Conservation (phyloP, 2,797 vertebrate genomes). For the Sciurus carolinensis region DNA sequence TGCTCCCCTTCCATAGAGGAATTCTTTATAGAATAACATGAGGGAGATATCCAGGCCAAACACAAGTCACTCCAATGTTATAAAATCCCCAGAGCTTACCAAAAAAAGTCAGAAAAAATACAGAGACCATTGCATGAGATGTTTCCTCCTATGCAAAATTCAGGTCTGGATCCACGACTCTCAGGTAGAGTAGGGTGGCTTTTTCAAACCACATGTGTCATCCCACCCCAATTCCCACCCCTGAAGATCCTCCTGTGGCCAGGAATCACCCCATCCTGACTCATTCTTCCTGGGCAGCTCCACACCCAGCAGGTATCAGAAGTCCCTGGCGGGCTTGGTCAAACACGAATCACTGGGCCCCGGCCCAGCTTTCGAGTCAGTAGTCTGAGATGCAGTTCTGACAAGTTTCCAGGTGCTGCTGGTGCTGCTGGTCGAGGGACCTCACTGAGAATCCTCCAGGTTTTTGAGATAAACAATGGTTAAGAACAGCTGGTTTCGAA, state of each 20-base stretch:
- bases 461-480: not conserved
- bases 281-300: not conserved
- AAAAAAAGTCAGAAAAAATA: not conserved
- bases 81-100: not conserved
- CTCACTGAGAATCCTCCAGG: not conserved
- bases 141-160: not conserved
- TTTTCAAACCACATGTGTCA: not conserved
- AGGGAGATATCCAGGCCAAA: not conserved
- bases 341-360: not conserved
- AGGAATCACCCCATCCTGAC: not conserved
- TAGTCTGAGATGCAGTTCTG: not conserved
- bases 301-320: fast-evolving
- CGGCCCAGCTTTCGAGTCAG: not conserved
- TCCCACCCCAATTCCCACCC: not conserved
- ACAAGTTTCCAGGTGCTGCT: not conserved
- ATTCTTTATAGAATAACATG: not conserved
- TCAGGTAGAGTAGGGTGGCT: not conserved
- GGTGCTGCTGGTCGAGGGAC: not conserved
- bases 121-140: not conserved
- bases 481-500: not conserved
- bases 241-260: not conserved
- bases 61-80: not conserved
- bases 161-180: constrained; percentile 1
- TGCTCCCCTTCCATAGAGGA: not conserved
- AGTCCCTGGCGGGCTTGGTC: not conserved